These are phyloP conservation scores for Amphiprion clarkii DNA, from an alignment of 2,797 vertebrate genomes.

Conservation along the genomic window DNA sequence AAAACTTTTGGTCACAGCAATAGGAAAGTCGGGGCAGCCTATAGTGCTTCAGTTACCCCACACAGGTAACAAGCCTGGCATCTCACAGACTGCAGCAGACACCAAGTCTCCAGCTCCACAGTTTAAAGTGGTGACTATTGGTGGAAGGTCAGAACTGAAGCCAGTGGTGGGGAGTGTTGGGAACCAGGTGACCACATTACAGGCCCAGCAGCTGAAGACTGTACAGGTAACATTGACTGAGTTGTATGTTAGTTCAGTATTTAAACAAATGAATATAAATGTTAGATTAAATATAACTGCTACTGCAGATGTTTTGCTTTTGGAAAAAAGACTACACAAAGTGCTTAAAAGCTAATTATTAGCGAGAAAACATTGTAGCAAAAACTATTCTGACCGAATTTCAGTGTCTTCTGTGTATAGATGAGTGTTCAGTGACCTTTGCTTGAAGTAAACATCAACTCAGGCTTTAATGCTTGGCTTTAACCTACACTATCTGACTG, in stretches of 20 bases:
- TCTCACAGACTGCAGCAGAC: conserved; percentile 86
- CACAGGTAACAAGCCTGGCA: conserved; percentile 85
- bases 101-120: conserved; percentile 88
- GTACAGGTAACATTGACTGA: conserved; percentile 89
- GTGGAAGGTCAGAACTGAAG: conserved; percentile 91
- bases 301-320: neutral
- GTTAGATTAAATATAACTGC: neutral
- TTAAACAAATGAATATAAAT: too few relatives aligned
- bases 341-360: too few relatives aligned
- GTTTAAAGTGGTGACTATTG: conserved; percentile 95
- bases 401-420: neutral
- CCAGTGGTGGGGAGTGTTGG: conserved; percentile 87
- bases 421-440: neutral
- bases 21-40: conserved; percentile 94
- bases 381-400: too few relatives aligned
- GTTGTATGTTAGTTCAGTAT: too few relatives aligned
- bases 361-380: too few relatives aligned
- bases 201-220: conserved; percentile 95
- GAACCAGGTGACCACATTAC: conserved; percentile 90
- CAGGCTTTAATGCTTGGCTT: neutral
- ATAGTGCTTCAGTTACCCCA: conserved; percentile 94
- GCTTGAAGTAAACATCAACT: neutral
- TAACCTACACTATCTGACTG: too few relatives aligned
- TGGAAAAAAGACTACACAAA: neutral
- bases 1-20: conserved; percentile 93